phyloP scores from a whole-genome alignment of 2,888 invertebrate genomes.

The Alsophila aescularia region DNA sequence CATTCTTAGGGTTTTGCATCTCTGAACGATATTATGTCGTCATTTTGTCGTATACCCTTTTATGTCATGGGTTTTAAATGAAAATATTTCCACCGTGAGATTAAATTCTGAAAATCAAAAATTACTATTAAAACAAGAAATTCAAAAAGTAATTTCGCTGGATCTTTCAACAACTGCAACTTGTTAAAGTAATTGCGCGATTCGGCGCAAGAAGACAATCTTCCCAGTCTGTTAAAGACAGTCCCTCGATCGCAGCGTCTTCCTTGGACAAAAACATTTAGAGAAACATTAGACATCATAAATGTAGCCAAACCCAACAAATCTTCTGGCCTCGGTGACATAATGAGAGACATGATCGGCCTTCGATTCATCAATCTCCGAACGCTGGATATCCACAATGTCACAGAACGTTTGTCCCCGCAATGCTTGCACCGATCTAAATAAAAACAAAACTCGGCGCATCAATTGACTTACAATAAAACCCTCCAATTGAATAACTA shows the following conservation, averaged over 20 bases:
- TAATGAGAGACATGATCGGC: conserved; percentile 16
- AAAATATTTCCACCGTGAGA: conserved; percentile 2
- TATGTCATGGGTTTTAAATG: neutral
- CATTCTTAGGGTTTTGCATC: neutral
- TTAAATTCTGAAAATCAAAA: conserved; percentile 10
- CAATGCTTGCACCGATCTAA: conserved; percentile 41
- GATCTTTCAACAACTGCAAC: neutral
- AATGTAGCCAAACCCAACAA: conserved; percentile 40
- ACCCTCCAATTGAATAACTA: conserved; percentile 33
- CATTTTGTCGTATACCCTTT: neutral
- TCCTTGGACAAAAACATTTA: conserved; percentile 11
- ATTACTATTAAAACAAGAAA: neutral
- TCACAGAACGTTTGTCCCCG: too few species aligned
- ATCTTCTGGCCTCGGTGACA: conserved; percentile 37
- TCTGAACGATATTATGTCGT: neutral
- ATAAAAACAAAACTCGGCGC: conserved; percentile 41
- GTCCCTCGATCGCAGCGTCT: neutral
- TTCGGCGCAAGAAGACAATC: neutral
- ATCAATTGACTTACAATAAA: conserved; percentile 35
- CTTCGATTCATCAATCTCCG: conserved; percentile 16
- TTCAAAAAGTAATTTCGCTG: neutral
- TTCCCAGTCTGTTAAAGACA: neutral
- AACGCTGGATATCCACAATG: conserved; percentile 29
- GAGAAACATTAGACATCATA: conserved; percentile 25
- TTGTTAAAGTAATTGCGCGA: neutral